Evolutionary conservation across 2,113 vertebrate species (phyloP), one percentile per base, ranked within the genome.

Genomic region (Ursus arctos): DNA sequence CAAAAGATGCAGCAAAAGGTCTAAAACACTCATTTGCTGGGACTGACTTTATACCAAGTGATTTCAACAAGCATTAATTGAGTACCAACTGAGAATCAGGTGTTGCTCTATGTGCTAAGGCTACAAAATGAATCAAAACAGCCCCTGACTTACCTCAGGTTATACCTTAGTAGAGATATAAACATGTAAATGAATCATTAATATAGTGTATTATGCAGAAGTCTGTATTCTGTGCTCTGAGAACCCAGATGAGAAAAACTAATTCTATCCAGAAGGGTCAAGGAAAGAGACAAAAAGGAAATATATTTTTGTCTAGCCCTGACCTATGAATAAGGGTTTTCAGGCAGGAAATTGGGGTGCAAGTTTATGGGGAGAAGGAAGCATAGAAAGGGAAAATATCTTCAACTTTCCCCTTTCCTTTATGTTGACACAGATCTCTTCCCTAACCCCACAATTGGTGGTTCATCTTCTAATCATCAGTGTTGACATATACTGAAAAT

Each of bases 111-210:
- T 43, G 8, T 28, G 4, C 21, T 81, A 65, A 65, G 33, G 74
- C 43, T 80, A 80, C 12, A 86, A 87, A 92, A 63, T 85, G 31
- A 91, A 67, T 93, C 76, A 82, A 65, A 94, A 63, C 26, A 81
- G 3, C 1, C 7, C 13, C 33, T 21, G 7, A 13, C 59, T 91
- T 90, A 80, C 96, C 84, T 13, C n/a, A 80, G 81, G 21, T 72
- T 21, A 43, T 57, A 40, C 36, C 31, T 71, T 67, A 11, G 15
- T 21, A 90, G 57, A 53, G 28, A n/a, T n/a, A 92, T 47, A 79
- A 55, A 55, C 33, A 57, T 92, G 28, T 21, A 81, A 91, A 91
- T 59, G 77, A 55, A 26, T 84, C 36, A 93, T 13, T 65, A 84
- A 43, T 28, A 51, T 55, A 65, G 49, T 21, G 0, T 61, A 61